phyloP scores from a whole-genome alignment of 2,797 vertebrate species.

The Moxostoma hubbsi region DNA sequence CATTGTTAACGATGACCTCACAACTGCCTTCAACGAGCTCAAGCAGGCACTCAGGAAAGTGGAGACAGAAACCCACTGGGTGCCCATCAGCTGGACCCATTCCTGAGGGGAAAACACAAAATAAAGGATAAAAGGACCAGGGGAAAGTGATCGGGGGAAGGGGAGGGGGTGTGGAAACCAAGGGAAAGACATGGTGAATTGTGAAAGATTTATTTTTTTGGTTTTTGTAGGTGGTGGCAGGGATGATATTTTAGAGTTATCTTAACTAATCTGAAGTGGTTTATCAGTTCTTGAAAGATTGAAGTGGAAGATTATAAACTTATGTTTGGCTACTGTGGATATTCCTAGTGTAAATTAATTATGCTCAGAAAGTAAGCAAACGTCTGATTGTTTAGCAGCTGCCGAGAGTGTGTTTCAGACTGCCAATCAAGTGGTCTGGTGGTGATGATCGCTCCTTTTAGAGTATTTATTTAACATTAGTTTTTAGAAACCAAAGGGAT shows the following conservation, averaged over 20 bases:
- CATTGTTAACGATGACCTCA: constrained; percentile 90
- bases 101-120: constrained; percentile 74
- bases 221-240: constrained; percentile 48
- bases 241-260: constrained; percentile 20
- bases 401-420: constrained; percentile 27
- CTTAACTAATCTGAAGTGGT: constrained; percentile 36
- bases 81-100: constrained; percentile 95
- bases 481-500: constrained; percentile 73
- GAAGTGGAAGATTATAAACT: constrained; percentile 44
- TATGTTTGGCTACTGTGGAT: constrained; percentile 42
- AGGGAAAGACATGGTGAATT: constrained; percentile 60
- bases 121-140: neutral
- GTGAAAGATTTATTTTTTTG: constrained; percentile 14
- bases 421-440: constrained; percentile 57
- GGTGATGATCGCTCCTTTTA: constrained; percentile 44
- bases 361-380: constrained; percentile 37
- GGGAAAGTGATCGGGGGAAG: constrained; percentile 19
- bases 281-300: constrained; percentile 38
- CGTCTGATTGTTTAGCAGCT: constrained; percentile 33
- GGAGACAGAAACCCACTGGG: constrained; percentile 90
- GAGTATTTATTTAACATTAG: constrained; percentile 65
- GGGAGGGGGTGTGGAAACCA: neutral
- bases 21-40: constrained; percentile 86
- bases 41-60: constrained; percentile 84
- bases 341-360: constrained; percentile 36